phyloP scores from a whole-genome alignment of 2,888 invertebrate species.

The Coelopa pilipes region DNA sequence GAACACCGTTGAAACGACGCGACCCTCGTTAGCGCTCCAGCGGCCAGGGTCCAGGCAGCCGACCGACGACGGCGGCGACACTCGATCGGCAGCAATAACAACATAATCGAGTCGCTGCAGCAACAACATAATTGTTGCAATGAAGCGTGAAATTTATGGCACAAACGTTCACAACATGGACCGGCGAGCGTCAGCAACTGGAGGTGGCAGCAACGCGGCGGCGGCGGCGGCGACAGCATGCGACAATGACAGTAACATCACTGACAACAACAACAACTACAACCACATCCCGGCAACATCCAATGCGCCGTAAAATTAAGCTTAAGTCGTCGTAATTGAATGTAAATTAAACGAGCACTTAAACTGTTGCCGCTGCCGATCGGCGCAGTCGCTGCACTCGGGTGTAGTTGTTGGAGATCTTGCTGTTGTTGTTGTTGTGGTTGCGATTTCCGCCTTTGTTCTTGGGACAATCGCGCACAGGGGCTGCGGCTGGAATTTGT shows the following conservation, averaged over 20 bases:
- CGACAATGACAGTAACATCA: no score
- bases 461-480: not conserved
- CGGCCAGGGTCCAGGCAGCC: no score
- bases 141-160: not conserved
- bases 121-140: not conserved
- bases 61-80: no score
- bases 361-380: not conserved
- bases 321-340: slow-evolving; percentile 1
- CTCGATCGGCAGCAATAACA: no score
- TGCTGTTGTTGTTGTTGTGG: not conserved
- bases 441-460: not conserved
- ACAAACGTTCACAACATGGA: not conserved
- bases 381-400: not conserved
- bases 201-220: not conserved
- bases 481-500: no score
- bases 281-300: not conserved
- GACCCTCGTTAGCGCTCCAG: no score
- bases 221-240: not conserved
- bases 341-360: not conserved
- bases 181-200: not conserved
- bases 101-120: no score
- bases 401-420: not conserved
- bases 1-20: no score
- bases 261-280: no score
- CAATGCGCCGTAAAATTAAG: not conserved